Base-by-base conservation (phyloP, 2,113 vertebrate species). In the Empidonax traillii region DNA sequence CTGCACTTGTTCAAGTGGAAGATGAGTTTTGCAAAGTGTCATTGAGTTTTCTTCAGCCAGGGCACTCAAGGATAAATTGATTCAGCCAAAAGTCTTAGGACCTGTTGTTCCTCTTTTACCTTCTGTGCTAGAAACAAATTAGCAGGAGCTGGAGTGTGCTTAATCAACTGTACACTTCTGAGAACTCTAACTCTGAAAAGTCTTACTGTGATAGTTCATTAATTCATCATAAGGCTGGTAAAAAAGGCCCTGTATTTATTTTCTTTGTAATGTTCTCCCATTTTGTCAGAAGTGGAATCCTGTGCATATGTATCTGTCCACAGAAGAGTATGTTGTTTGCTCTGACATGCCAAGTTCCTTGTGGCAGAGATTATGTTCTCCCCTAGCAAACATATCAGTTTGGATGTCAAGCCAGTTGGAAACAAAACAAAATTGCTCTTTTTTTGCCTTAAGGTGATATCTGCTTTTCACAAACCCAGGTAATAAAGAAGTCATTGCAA, bases 1-100 rank as follows among this genome's bases (percentile, higher is more conserved):
- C 28, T 77, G 43, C 85, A 95, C 87, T 94, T 96, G 85, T 85
- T 95, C 84, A 85, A 96, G n/a, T 55, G 62, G 53, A 81, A 79
- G 66, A 85, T 35, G 21, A 69, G 25, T 66, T 94, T 79, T 89
- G 56, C 31, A 66, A 87, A 85, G 22, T 21, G 47, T 47, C 10
- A 23, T 33, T n/a, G 47, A 86, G 17, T 59, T 89, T 89, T 63
- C 23, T 62, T 59, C 73, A 89, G 12, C 20, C 2, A 2, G 23
- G 28, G n/a, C 39, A 89, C 30, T 9, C 6, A 56, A 67, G 15
- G 41, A 15, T 81, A 67, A 62, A 59, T 5, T 3, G 3, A 51
- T 46, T 5, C 44, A 78, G 37, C 18, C 61, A 63, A 39, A 90
- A 87, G 4, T 16, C 30, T 66, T 55, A 53, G 66, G 12, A 81